Percentiles rank a stretch among this genome's conserved stretches.
Evolutionary conservation across 2,888 invertebrate species (phyloP).

Genomic region (Sarcophaga rosellei): DNA sequence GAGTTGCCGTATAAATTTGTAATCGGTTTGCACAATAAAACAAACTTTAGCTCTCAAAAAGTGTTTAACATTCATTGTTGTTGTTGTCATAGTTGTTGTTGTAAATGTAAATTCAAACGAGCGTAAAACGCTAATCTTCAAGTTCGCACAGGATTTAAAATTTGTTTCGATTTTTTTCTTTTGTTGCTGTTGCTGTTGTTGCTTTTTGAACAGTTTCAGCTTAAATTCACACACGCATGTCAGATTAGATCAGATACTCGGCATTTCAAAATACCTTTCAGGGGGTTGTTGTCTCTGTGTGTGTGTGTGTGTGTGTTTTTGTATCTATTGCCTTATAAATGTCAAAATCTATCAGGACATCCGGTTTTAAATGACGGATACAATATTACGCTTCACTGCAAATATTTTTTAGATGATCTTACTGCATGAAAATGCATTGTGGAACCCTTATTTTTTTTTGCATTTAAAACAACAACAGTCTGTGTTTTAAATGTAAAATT

Average conservation of each 20-base stretch:
- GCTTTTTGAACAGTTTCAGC: constrained; percentile 70
- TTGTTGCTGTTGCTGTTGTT: background rate
- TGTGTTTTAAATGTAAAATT: background rate
- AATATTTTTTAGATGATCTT: constrained; percentile 39
- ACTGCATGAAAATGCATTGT: constrained; percentile 24
- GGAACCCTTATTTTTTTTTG: constrained; percentile 3
- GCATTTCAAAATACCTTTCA: background rate
- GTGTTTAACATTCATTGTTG: background rate
- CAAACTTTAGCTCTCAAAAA: background rate
- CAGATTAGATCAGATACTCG: constrained; percentile 74
- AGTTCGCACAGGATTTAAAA: constrained; percentile 71
- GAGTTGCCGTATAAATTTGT: constrained; percentile 19
- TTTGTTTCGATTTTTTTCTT: constrained; percentile 56
- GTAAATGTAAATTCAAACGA: constrained; percentile 79
- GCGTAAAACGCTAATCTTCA: constrained; percentile 80
- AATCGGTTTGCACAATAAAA: background rate
- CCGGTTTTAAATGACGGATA: constrained; percentile 53
- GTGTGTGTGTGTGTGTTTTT: constrained; percentile 1
- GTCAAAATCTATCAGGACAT: constrained; percentile 70
- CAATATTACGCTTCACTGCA: constrained; percentile 63
- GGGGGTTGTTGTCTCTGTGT: constrained; percentile 4
- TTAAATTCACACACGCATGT: constrained; percentile 73
- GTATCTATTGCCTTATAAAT: constrained; percentile 60
- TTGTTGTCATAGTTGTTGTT: constrained; percentile 68
- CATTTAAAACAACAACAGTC: background rate